Evolutionary conservation across 2,888 invertebrate species (phyloP), one percentile per base, ranked within the genome.

Genomic region (Strigamia transsilvanica): DNA sequence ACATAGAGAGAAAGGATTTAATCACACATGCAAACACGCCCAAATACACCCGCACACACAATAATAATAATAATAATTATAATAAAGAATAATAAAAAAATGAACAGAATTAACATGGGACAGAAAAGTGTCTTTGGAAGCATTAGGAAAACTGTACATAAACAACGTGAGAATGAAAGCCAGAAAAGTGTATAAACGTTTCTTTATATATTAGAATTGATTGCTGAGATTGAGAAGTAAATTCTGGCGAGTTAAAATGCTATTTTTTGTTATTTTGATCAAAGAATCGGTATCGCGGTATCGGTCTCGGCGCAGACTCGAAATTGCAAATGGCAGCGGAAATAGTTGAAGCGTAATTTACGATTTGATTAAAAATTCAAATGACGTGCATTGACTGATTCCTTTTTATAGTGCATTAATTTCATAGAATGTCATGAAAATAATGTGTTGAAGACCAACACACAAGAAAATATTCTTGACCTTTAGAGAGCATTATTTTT

Each of bases 21-120:
- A 46, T 46, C 46, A 46, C 46, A 46, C 46, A 46, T n/a, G 46
- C 46, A 13, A 38, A 46, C 46, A 46, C 46, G 46, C 46, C n/a
- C 46, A 46, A 46, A 9, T 46, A n/a, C 46, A 46, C 46, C 5
- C 12, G 46, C 46, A 46, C 46, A 46, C 46, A 9, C 5, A 46
- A 46, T 27, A n/a, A n/a, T n/a, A n/a, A n/a, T n/a, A n/a, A n/a
- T n/a, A n/a, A n/a, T 27, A 27, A 27, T 1, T 2, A 27, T 27
- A 27, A 27, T 27, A 2, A 27, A 27, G 27, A 27, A 27, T 27
- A 27, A n/a, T n/a, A n/a, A n/a, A 27, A 27, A 3, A 27, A 27
- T 27, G 3, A 27, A 27, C 7, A 46, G 15, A 46, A 46, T 46
- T n/a, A 46, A 46, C 1, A 46, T 46, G 46, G 15, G 46, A n/a